These are phyloP conservation scores for Alloplasta piceator DNA, from an alignment of 2,888 invertebrate genomes.

Conservation along the genomic window DNA sequence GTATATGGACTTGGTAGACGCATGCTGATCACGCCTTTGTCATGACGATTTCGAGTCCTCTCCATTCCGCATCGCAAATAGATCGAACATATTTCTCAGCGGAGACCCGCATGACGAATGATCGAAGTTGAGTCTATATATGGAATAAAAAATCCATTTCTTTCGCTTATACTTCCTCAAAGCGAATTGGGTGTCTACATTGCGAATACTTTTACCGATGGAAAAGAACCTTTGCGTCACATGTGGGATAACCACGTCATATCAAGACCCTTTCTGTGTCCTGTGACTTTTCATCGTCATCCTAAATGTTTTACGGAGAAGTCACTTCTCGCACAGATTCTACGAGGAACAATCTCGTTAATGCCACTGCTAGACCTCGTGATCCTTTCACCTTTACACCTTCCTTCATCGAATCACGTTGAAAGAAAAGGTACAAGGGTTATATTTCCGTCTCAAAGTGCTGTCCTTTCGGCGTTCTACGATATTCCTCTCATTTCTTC, in stretches of 20 bases:
- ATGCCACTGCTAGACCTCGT: background rate
- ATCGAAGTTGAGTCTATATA: conserved; percentile 3
- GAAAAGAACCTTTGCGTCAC: background rate
- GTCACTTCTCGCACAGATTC: background rate
- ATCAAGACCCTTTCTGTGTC: background rate
- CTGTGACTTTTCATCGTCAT: background rate
- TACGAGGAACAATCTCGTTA: conserved; percentile 32
- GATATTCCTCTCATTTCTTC: background rate
- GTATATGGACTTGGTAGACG: background rate
- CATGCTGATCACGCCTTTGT: background rate
- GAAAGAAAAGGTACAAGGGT: background rate
- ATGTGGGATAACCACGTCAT: background rate
- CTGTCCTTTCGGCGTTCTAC: background rate
- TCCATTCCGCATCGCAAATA: background rate
- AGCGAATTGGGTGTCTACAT: conserved; percentile 2
- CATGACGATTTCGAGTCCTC: background rate
- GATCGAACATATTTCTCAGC: background rate
- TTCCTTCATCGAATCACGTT: background rate
- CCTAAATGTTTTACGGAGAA: background rate
- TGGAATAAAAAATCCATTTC: conserved; percentile 10
- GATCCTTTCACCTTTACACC: background rate
- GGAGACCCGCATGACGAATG: conserved; percentile 1
- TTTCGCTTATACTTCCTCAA: background rate
- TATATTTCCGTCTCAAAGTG: background rate
- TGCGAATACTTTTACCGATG: background rate